Evolutionary conservation across 1,140 invertebrate genomes (phyloP), one percentile per base, ranked within the genome.

Genomic region (Drosophila pectinifera): DNA sequence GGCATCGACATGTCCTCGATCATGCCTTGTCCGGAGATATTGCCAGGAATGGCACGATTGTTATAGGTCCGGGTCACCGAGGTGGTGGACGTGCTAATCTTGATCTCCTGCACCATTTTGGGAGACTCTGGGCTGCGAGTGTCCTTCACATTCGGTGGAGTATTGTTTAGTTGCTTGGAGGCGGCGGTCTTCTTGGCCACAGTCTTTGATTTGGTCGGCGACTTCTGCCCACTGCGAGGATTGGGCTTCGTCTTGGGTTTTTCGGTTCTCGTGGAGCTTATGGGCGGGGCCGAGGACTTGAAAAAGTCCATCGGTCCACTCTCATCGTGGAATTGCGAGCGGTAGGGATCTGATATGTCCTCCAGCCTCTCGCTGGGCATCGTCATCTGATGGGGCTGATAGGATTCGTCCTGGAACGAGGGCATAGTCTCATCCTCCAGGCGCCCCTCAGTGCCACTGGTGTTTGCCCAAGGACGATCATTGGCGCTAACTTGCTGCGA

Each of bases 1-100:
- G 74, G 78, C 57, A 73, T 82, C 2, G 67, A 43, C 2, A 65
- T 56, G 41, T 81, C 53, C 1, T 81, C 51, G 43, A 41, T 31
- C 24, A 34, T 36, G 18, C 2, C 16, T 3, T 31, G 57, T 2
- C 18, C 57, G 1, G n/a, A 16, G 13, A 6, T 20, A 4, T 64
- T 18, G 3, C 6, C 14, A 3, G 10, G 3, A 10, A 31, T 38
- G 0, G 28, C 1, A 5, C 7, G n/a, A 0, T 16, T 38, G 5
- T 14, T 18, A 28, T 36, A 64, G 4, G 26, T 14, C 0, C 51
- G 43, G 5, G 49, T 70, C 26, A 77, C 51, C 1, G 72, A 72
- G 1, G 54, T 49, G 7, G 48, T 42, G 0, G 62, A 68, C 1
- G 45, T 48, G 5, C 36, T 53, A 11, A 75, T 28, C 0, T 54